phyloP scores from a whole-genome alignment of 2,888 invertebrate genomes.

The Zygothrica quintamaculata region DNA sequence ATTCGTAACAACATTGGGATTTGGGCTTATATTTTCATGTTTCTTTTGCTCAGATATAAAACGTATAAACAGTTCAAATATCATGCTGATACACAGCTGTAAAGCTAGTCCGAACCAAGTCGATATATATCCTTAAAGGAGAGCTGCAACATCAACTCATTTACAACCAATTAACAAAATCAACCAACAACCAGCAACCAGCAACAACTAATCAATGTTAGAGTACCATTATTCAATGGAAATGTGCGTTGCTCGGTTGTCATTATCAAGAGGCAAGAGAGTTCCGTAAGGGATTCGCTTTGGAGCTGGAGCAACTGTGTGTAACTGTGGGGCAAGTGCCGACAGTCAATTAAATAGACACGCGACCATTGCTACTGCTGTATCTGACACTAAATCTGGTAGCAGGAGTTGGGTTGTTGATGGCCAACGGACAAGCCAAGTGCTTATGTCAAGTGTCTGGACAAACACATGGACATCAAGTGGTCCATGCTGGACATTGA shows the following conservation, averaged over 20 bases:
- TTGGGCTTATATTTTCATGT: conserved; percentile 1
- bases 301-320: conserved; percentile 2
- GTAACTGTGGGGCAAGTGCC: conserved; percentile 52
- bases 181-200: conserved; percentile 9
- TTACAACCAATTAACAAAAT: background rate
- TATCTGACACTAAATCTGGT: conserved; percentile 69
- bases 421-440: conserved; percentile 48
- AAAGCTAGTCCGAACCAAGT: no score
- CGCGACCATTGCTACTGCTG: conserved; percentile 60
- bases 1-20: conserved; percentile 31
- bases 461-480: conserved; percentile 76
- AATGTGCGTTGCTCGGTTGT: conserved; percentile 48
- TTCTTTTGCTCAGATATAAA: no score
- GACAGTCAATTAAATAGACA: conserved; percentile 82
- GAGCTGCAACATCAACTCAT: background rate
- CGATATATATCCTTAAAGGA: no score
- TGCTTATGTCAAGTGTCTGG: conserved; percentile 78
- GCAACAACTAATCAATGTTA: conserved; percentile 76
- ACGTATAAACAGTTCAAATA: no score
- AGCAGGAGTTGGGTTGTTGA: background rate
- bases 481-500: conserved; percentile 52
- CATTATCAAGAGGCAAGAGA: conserved; percentile 56
- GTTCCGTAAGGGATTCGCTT: conserved; percentile 14
- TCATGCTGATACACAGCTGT: no score
- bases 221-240: conserved; percentile 59